Conservation (phyloP, 2,113 vertebrate species). For the Bufo gargarizans region DNA sequence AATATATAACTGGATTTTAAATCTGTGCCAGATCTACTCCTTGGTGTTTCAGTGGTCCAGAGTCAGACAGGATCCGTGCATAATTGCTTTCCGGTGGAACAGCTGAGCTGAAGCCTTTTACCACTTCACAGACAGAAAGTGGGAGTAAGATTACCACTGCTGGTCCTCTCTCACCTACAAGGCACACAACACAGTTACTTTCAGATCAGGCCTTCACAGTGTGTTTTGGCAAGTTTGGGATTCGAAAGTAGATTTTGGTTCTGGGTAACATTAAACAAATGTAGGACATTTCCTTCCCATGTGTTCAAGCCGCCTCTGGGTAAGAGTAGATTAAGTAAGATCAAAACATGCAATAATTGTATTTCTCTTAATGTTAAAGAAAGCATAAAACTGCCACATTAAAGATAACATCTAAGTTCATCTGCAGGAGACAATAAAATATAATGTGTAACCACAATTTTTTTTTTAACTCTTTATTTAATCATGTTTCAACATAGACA, state of each 20-base stretch:
- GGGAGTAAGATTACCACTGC: background rate
- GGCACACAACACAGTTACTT: background rate
- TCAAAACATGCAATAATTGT: background rate
- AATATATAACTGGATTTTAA: no score
- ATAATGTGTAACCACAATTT: background rate
- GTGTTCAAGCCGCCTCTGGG: background rate
- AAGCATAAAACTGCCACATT: background rate
- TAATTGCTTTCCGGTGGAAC: no score
- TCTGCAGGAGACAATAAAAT: background rate
- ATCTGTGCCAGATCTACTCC: no score
- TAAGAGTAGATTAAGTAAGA: slow-evolving; percentile 9
- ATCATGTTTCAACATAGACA: no score
- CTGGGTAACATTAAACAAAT: slow-evolving; percentile 16
- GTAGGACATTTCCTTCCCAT: slow-evolving; percentile 2
- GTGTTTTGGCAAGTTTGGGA: background rate
- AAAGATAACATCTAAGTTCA: background rate
- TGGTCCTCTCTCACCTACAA: background rate
- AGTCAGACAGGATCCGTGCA: no score
- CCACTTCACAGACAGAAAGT: no score
- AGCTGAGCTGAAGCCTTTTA: no score
- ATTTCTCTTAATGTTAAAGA: background rate
- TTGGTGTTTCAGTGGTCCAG: no score
- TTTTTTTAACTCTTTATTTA: no score
- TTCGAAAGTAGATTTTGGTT: background rate
- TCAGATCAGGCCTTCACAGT: background rate